phyloP scores from a whole-genome alignment of 2,113 vertebrate species.

The Tangachromis dhanisi region DNA sequence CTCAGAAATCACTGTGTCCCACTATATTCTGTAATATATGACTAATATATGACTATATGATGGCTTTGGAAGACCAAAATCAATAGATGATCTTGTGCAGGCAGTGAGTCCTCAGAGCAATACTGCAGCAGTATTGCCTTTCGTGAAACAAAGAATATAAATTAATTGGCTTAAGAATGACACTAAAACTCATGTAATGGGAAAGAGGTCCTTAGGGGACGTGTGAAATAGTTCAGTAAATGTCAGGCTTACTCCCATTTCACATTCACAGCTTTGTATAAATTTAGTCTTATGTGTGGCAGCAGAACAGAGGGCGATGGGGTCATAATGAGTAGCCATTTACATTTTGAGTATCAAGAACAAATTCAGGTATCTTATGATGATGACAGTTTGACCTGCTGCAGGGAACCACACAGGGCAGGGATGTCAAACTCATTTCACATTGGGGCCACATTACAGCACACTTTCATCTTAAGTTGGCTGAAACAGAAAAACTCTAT shows the following conservation, averaged over 20 bases:
- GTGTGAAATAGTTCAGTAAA: background rate
- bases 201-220: background rate
- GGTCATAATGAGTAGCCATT: background rate
- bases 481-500: background rate
- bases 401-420: background rate
- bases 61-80: background rate
- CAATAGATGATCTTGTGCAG: background rate
- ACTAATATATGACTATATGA: background rate
- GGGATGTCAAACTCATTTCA: background rate
- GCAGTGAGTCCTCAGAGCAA: background rate
- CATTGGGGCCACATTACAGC: background rate
- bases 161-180: background rate
- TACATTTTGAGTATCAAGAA: background rate
- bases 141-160: background rate
- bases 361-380: background rate
- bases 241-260: background rate
- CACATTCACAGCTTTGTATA: background rate
- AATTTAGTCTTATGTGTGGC: background rate
- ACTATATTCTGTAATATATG: background rate
- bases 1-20: background rate
- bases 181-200: background rate
- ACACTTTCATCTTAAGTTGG: background rate
- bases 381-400: background rate
- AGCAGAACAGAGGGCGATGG: background rate
- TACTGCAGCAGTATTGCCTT: background rate